Evolutionary conservation across 2,888 invertebrate species (phyloP), one percentile per base, ranked within the genome.

Genomic region (Drosophila recens): DNA sequence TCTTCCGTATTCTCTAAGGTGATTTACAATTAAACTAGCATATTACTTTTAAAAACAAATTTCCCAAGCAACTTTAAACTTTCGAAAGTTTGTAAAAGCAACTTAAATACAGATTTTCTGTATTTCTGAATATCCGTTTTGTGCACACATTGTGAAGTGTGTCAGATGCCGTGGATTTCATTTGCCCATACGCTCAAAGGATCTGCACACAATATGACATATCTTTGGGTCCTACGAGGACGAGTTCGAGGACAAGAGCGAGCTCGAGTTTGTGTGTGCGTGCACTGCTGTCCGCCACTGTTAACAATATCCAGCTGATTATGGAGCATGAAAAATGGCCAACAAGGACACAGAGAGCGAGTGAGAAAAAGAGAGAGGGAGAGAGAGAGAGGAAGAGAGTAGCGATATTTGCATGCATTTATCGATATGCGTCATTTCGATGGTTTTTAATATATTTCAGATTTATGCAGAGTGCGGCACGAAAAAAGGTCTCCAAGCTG

Each of bases 291-390:
- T 75, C 68, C 70, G 77, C 56, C 66, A 64, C 71, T 73, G 78
- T 82, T 72, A 80, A 80, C 71, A 80, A 80, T 76, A 87, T 80
- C 74, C 86, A 61, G 78, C 88, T 87, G 84, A 87, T 87, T 84
- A 87, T 82, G 71, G 64, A 62, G 52, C 75, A 82, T 87, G 84
- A 82, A 74, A 87, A 76, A 87, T 79, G 82, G 64, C 71, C 82
- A 66, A 51, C 58, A 66, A 64, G 63, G 52, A 68, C 63, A 48
- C 49, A 33, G 33, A 38, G 38, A 57, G 42, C 52, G 49, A 33
- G 51, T 45, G 23, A 49, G 34, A 8, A n/a, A 5, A 3, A 40
- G n/a, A 15, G 11, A 10, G n/a, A 4, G 23, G 4, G 20, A 0
- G 23, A 11, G 57, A 30, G 27, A 6, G 33, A 8, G 40, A 8